phyloP scores from a whole-genome alignment of 35 echinoderm and acorn worm species.

The Apostichopus californicus region DNA sequence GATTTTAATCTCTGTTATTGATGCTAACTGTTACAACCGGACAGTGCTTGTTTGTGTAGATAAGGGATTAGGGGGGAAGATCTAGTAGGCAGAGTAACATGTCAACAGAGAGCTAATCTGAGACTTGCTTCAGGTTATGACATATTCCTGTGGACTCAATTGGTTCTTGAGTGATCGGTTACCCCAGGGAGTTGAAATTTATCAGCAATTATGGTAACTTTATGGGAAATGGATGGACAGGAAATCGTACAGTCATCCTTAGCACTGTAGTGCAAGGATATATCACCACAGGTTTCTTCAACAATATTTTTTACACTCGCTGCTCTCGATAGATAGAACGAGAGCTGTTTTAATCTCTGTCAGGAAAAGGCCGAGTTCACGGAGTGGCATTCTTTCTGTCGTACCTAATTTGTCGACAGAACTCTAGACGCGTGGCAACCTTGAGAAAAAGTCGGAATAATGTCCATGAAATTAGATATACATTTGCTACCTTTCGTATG shows the following conservation, averaged over 20 bases:
- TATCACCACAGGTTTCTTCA: not conserved
- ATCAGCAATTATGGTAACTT: conserved; percentile 34
- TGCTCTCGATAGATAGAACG: not conserved
- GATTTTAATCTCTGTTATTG: conserved; percentile 2
- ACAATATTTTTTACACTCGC: not conserved
- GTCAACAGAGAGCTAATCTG: not conserved
- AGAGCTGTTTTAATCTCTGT: not conserved
- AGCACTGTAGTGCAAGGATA: not conserved
- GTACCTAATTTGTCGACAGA: not conserved
- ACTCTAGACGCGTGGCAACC: not conserved
- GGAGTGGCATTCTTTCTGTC: conserved; percentile 2
- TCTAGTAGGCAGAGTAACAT: not conserved
- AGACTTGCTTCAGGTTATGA: conserved; percentile 42
- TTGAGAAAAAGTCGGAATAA: conserved; percentile 14
- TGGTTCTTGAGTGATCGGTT: conserved; percentile 15
- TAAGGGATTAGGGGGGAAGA: not conserved
- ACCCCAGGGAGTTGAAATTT: conserved; percentile 20
- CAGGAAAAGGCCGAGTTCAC: not conserved
- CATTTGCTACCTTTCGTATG: not conserved
- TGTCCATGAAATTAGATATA: not conserved
- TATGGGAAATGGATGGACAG: conserved; percentile 13
- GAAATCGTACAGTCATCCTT: not conserved
- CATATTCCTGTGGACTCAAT: conserved; percentile 37
- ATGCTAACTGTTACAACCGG: conserved; percentile 16
- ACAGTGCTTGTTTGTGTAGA: conserved; percentile 25